Evolutionary conservation across 2,113 vertebrate species (phyloP), one percentile per base, ranked within the genome.

Genomic region (Indri indri): DNA sequence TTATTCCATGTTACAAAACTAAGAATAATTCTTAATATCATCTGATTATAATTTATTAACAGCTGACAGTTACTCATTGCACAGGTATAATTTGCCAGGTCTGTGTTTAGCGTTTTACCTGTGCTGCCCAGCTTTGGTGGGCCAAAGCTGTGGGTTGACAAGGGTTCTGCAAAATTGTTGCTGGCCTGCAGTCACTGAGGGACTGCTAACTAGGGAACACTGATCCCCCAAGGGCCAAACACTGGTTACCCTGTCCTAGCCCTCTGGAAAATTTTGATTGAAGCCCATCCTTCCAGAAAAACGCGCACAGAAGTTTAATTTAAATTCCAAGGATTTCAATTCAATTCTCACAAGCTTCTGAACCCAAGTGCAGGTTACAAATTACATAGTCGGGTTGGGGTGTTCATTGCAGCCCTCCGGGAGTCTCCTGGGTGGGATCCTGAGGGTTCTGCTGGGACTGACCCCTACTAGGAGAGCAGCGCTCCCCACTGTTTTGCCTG

Each of bases 111-210:
- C 0, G 0, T 1, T 57, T 52, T 34, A 14, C 22, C 50, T 17
- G 20, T 7, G 27, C 2, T 25, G 16, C 45, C 68, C 8, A n/a
- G 32, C 30, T 70, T 27, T 4, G 22, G 8, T 2, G 16, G 5
- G 6, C 57, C 27, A 4, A 45, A 25, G n/a, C 83, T 65, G 32
- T 6, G 27, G 25, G 30, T 2, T 3, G 50, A 23, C 27, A n/a
- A 22, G 16, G 1, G 12, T 5, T 8, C 4, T 45, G 25, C 17
- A 6, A 10, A 8, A 18, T 5, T 30, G 42, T 18, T 23, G 12
- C 37, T 20, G 45, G 6, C 73, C 37, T 20, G 9, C 25, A 6
- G 47, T 30, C 8, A 25, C 57, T 42, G 18, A 34, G 18, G 34
- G 8, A 42, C 30, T 47, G 4, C 17, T 37, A 63, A 9, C n/a